Conservation (phyloP, 2,113 vertebrate genomes). For the Capreolus pygargus region DNA sequence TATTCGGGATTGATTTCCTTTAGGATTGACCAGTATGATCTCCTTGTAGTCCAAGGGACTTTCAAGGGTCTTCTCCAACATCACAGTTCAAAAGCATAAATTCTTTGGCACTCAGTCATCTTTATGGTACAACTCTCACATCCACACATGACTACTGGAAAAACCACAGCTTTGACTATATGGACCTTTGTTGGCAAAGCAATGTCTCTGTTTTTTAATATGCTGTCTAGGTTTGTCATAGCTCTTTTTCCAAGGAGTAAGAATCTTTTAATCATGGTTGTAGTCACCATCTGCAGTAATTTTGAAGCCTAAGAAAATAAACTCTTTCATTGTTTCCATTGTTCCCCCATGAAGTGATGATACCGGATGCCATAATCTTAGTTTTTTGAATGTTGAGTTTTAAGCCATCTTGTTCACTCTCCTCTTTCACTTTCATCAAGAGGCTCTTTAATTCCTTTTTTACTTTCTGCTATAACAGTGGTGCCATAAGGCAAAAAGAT, state of each 20-base stretch:
- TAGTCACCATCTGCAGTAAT: background rate
- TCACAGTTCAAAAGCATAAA: background rate
- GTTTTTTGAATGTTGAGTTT: background rate
- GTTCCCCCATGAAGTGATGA: background rate
- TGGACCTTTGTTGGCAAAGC: background rate
- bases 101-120: background rate
- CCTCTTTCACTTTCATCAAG: background rate
- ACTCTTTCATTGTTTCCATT: background rate
- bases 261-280: background rate
- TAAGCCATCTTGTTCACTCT: background rate
- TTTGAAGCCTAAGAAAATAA: background rate
- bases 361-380: fast-evolving
- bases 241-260: background rate
- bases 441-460: background rate
- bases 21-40: background rate
- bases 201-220: background rate
- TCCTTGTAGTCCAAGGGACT: background rate
- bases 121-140: background rate
- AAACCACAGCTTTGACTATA: background rate
- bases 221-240: background rate
- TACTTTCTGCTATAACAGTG: background rate
- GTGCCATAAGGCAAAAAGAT: background rate
- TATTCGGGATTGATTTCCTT: background rate
- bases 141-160: background rate
- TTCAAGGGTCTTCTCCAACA: background rate